Percentiles rank a stretch among this genome's conserved stretches.
phyloP scores from a whole-genome alignment of 2,888 invertebrate genomes.

The Cephus pygmeus region DNA sequence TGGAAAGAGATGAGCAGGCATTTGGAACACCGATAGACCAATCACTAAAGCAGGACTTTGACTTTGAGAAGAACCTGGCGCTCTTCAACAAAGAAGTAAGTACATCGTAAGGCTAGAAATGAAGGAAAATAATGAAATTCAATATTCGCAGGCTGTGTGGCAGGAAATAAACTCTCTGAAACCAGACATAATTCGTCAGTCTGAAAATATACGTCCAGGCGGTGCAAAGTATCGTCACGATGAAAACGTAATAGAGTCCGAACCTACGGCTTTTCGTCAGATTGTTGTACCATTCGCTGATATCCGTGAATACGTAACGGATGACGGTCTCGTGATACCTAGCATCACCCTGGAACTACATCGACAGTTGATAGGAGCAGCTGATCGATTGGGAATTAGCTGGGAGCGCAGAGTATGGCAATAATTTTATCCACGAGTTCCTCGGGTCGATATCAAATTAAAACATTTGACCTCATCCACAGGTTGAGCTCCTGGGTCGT shows the following conservation, averaged over 20 bases:
- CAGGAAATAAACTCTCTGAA: slow-evolving; percentile 77
- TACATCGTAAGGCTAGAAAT: background rate
- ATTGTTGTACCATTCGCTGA: slow-evolving; percentile 77
- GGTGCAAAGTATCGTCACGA: slow-evolving; percentile 79
- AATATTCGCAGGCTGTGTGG: slow-evolving; percentile 74
- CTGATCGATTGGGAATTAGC: slow-evolving; percentile 76
- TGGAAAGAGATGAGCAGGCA: slow-evolving; percentile 76
- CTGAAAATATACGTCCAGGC: slow-evolving; percentile 58
- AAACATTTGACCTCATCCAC: slow-evolving; percentile 31
- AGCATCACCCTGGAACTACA: slow-evolving; percentile 77
- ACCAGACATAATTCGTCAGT: slow-evolving; percentile 72
- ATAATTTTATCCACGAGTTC: background rate
- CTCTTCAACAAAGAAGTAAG: slow-evolving; percentile 83
- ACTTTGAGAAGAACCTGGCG: slow-evolving; percentile 94
- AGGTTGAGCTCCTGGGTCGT: slow-evolving; percentile 83
- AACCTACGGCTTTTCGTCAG: slow-evolving; percentile 75
- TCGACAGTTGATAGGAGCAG: slow-evolving; percentile 74
- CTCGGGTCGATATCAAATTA: background rate
- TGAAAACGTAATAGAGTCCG: slow-evolving; percentile 82
- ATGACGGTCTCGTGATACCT: slow-evolving; percentile 85
- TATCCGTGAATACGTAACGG: slow-evolving; percentile 77
- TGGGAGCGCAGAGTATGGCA: slow-evolving; percentile 68
- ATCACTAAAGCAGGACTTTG: slow-evolving; percentile 81
- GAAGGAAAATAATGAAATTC: background rate
- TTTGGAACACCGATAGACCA: slow-evolving; percentile 80